These are phyloP conservation scores for Oxyteleia sp. DNA, from an alignment of 2,888 invertebrate species.

Conservation along the genomic window DNA sequence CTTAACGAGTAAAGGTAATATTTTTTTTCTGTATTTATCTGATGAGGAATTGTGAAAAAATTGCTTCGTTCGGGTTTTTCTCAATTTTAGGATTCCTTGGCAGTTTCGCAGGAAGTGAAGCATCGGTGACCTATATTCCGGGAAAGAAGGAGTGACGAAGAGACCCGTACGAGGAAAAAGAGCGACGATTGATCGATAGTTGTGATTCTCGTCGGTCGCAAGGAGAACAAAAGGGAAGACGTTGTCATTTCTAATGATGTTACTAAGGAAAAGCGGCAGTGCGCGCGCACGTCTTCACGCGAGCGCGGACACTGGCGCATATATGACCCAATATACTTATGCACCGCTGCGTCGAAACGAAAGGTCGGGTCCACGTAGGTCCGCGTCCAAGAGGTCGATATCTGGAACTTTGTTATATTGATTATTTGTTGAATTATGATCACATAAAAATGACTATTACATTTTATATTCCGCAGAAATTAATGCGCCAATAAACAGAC, in stretches of 20 bases:
- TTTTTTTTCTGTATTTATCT: too few relatives aligned
- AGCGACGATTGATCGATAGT: conserved; percentile 42
- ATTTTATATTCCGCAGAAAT: too few relatives aligned
- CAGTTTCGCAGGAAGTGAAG: neutral
- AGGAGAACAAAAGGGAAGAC: conserved; percentile 44
- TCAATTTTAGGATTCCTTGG: too few relatives aligned
- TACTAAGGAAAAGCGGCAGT: conserved; percentile 47
- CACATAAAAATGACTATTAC: too few relatives aligned
- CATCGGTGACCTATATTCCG: conserved; percentile 12
- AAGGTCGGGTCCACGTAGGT: conserved; percentile 39
- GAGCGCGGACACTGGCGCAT: conserved; percentile 27
- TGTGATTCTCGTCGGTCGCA: conserved; percentile 10
- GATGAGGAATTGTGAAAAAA: too few relatives aligned
- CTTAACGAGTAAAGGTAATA: too few relatives aligned
- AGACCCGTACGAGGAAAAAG: conserved; percentile 6
- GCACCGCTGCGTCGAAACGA: conserved; percentile 42
- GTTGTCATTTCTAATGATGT: conserved; percentile 49
- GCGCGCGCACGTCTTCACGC: conserved; percentile 53
- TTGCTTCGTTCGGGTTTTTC: too few relatives aligned
- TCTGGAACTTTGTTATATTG: conserved; percentile 24
- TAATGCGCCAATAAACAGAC: too few relatives aligned
- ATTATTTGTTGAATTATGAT: too few relatives aligned
- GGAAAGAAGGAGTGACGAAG: conserved; percentile 8
- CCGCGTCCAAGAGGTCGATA: conserved; percentile 48
- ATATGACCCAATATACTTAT: conserved; percentile 55